Percentiles rank a stretch among this genome's conserved stretches.
phyloP scores from a whole-genome alignment of 1,140 invertebrate genomes.

The Zaprionus gabonicus region DNA sequence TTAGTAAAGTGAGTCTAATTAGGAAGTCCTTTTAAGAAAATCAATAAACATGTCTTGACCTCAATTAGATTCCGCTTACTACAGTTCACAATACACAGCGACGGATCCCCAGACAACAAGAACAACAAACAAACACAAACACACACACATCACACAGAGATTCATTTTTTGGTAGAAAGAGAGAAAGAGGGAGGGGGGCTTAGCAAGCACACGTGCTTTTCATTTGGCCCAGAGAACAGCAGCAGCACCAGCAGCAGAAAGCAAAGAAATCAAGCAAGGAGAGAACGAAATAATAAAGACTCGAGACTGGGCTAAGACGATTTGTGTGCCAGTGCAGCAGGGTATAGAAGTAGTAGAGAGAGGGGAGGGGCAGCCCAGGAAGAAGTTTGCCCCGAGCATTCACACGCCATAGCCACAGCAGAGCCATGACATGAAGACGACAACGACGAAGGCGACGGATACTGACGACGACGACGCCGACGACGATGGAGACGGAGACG shows the following conservation, averaged over 20 bases:
- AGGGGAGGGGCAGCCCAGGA: slow-evolving; percentile 11
- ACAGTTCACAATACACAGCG: slow-evolving; percentile 77
- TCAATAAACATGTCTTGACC: slow-evolving; percentile 83
- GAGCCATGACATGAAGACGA: slow-evolving; percentile 67
- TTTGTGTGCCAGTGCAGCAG: slow-evolving; percentile 42
- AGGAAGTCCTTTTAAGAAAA: slow-evolving; percentile 82
- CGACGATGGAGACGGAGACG: slow-evolving; percentile 62
- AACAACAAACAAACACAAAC: slow-evolving; percentile 49
- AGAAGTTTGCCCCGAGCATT: slow-evolving; percentile 71
- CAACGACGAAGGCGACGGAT: slow-evolving; percentile 22
- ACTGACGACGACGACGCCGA: neutral
- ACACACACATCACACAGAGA: slow-evolving; percentile 49
- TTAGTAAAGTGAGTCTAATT: slow-evolving; percentile 77
- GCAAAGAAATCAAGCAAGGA: slow-evolving; percentile 30
- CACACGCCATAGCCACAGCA: slow-evolving; percentile 77
- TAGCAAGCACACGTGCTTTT: slow-evolving; percentile 69
- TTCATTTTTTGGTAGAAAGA: slow-evolving; percentile 35
- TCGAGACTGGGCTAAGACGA: slow-evolving; percentile 67
- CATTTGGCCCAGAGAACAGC: slow-evolving; percentile 56
- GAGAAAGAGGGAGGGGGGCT: neutral
- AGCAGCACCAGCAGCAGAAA: neutral
- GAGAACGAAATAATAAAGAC: slow-evolving; percentile 62
- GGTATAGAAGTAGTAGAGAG: no score
- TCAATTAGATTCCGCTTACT: slow-evolving; percentile 81
- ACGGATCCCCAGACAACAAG: slow-evolving; percentile 70